phyloP scores from a whole-genome alignment of 1,140 invertebrate genomes.

The Leptonema lineaticorne region DNA sequence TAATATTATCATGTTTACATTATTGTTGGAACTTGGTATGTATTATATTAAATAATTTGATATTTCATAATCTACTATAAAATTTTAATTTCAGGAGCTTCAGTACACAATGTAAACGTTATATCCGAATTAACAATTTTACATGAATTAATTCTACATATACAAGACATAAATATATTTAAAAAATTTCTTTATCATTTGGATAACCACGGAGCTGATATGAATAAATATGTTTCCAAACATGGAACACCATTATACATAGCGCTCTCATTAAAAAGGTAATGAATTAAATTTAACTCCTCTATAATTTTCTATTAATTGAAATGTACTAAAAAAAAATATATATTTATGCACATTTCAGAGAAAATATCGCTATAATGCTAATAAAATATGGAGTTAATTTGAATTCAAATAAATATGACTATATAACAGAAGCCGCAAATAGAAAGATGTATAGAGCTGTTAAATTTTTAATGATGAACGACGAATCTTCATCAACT shows the following conservation, averaged over 20 bases:
- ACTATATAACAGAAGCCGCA: neutral
- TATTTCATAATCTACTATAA: neutral
- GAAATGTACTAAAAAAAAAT: neutral
- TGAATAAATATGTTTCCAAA: neutral
- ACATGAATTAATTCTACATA: neutral
- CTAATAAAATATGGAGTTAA: neutral
- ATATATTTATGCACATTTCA: neutral
- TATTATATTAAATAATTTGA: neutral
- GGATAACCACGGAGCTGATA: neutral
- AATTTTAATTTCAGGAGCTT: neutral
- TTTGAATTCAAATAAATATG: neutral
- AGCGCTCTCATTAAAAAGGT: neutral
- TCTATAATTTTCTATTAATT: too few relatives aligned
- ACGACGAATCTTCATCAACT: neutral
- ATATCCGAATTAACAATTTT: neutral
- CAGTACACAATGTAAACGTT: neutral
- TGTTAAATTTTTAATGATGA: neutral
- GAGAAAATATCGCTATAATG: neutral
- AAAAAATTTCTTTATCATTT: neutral
- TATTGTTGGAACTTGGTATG: neutral
- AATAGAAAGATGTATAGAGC: neutral
- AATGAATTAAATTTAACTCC: neutral
- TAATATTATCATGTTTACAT: neutral
- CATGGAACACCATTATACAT: neutral
- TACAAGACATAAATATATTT: neutral